Evolutionary conservation across 2,888 invertebrate genomes (phyloP), one percentile per base, ranked within the genome.

Genomic region (Drosophila yooni): DNA sequence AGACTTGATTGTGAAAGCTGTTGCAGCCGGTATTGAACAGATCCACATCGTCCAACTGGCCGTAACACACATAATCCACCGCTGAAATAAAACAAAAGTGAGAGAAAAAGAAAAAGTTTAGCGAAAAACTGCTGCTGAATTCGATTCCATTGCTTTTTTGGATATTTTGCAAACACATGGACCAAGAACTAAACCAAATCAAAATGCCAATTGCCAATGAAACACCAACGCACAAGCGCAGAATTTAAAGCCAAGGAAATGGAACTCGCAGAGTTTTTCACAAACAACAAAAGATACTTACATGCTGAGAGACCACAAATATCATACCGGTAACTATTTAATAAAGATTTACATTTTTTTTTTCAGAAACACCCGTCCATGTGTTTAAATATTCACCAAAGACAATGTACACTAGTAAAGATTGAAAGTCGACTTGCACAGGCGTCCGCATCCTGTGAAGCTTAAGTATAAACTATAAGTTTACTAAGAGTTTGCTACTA

Each of bases 81-180:
- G 92, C 92, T 92, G 79, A n/a, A 91, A 89, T 15, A 8, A 70
- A 25, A 31, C 51, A 64, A 31, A 60, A 40, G 38, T 64, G 60
- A 70, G 56, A 74, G 46, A 63, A 43, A 70, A 38, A 48, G 57
- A 38, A 34, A 21, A 56, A 46, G 48, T 68, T 73, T 72, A 74
- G 46, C 50, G 81, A 88, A 85, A 85, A 90, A 86, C 85, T 88
- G 67, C 89, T 84, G 89, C 89, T 68, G 73, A 76, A 82, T 88
- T 90, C 91, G 70, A 89, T 92, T 92, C 91, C 92, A 92, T 92
- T 92, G 92, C 92, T 91, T 60, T 81, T 76, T 76, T 74, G 67
- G 87, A 91, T 91, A 92, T 91, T 91, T 90, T 81, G 76, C 77
- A 85, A 84, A 91, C 92, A 92, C 92, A 92, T 92, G 92, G 92